Evolutionary conservation across 2,888 invertebrate species (phyloP).

Genomic region (Catonia carolina): DNA sequence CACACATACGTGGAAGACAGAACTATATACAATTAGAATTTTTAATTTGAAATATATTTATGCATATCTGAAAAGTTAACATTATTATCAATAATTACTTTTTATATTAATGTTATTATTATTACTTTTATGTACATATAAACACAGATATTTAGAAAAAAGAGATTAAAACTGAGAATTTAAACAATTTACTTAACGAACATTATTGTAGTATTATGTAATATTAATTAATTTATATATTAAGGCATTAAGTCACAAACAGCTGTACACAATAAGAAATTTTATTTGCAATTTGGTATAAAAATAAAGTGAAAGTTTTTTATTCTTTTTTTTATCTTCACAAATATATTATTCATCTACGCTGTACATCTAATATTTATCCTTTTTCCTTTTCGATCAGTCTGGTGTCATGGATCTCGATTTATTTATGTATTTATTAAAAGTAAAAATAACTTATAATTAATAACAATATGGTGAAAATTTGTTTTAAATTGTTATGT

Average conservation of each 20-base stretch:
- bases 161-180: no score
- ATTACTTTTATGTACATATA: constrained; percentile 23
- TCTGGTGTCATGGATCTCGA: no score
- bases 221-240: background rate
- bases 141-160: constrained; percentile 22
- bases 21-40: constrained; percentile 30
- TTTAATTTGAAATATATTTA: background rate
- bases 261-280: constrained; percentile 8
- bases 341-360: background rate
- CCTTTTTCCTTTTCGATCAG: no score
- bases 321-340: background rate
- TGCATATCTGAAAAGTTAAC: background rate
- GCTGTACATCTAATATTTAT: no score
- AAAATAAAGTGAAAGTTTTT: constrained; percentile 10
- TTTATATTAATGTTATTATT: constrained; percentile 22
- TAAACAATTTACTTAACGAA: background rate
- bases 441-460: no score
- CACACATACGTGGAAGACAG: constrained; percentile 31
- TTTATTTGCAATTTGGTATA: background rate
- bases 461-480: no score
- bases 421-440: no score
- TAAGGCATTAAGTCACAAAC: constrained; percentile 12
- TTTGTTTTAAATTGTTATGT: no score
- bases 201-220: constrained; percentile 11
- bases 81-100: constrained; percentile 16